Evolutionary conservation across 2,888 invertebrate species (phyloP), one percentile per base, ranked within the genome.

Genomic region (Mamestra brassicae): DNA sequence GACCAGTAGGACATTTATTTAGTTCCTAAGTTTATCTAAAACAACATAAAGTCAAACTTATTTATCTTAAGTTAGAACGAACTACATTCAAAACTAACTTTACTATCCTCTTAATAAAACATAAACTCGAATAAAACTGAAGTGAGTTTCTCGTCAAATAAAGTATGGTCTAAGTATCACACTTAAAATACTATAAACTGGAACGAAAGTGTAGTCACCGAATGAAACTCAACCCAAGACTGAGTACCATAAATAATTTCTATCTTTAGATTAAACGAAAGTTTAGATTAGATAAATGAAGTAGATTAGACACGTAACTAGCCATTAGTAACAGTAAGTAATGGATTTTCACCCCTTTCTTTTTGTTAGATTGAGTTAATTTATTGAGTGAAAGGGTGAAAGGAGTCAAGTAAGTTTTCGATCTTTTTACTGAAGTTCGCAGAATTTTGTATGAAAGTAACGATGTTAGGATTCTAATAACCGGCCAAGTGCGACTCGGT

Each of bases 211-310:
- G 45, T 26, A 54, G 50, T 60, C 42, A n/a, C 26, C 15, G 3
- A 65, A 81, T 74, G 11, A 64, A 66, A 62, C n/a, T 62, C 26
- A 11, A 45, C 61, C 13, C 62, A 62, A 61, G 67, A 52, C 36
- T 34, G 47, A 68, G 47, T 58, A 52, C 79, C 55, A 74, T 72
- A 69, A 76, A 75, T 80, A 71, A 85, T 84, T 76, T 82, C 76
- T 74, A 54, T 83, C 76, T 71, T 57, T 52, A 77, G 66, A 78
- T 72, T 50, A 65, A 5, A 80, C 13, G 17, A 77, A 82, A 77
- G 36, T 76, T 74, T 36, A 80, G 84, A 83, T 83, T 38, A 78
- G 80, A 83, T 85, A 68, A 85, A 85, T 85, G 69, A 78, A 80
- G 13, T 6, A 74, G 84, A 85, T 85, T 77, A 76, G 72, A 67